A percentile compares a stretch with the other conserved stretches of the same genome.
phyloP scores from a whole-genome alignment of 1,140 invertebrate genomes.

The Ceratina japonica region DNA sequence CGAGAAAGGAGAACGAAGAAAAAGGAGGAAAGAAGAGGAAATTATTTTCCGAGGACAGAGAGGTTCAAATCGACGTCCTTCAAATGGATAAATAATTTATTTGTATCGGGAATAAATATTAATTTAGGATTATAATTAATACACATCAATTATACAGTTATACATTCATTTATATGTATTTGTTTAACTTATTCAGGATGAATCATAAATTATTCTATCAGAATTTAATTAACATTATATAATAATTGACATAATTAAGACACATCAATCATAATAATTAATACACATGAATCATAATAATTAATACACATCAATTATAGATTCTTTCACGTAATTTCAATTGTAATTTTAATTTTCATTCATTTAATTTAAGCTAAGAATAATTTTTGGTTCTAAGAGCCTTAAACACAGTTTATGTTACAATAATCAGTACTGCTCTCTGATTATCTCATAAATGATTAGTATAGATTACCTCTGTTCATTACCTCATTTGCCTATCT shows the following conservation, averaged over 20 bases:
- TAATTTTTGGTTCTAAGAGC: slow-evolving; percentile 26
- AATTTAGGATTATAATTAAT: background rate
- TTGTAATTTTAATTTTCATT: too few species aligned
- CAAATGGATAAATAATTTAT: slow-evolving; percentile 6
- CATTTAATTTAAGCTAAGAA: slow-evolving; percentile 5
- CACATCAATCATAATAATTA: too few species aligned
- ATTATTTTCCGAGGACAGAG: slow-evolving; percentile 47
- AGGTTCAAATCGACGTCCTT: slow-evolving; percentile 21
- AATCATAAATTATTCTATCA: too few species aligned
- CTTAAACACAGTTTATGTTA: slow-evolving; percentile 20
- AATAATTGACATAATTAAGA: too few species aligned
- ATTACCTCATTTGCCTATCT: slow-evolving; percentile 83
- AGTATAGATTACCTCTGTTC: slow-evolving; percentile 59
- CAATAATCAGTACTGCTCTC: background rate
- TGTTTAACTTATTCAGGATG: background rate
- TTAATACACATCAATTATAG: background rate
- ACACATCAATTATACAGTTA: background rate
- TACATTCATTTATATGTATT: background rate
- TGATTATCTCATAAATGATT: too few species aligned
- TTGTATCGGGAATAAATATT: background rate
- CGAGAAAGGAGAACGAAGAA: too few species aligned
- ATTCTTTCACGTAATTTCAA: background rate
- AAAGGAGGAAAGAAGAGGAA: slow-evolving; percentile 39
- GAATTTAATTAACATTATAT: too few species aligned
- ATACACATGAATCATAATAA: background rate